A percentile compares a stretch with the other conserved stretches of the same genome.
Evolutionary conservation across 1,140 invertebrate species (phyloP).

Genomic region (Rhagoletis zephyria): DNA sequence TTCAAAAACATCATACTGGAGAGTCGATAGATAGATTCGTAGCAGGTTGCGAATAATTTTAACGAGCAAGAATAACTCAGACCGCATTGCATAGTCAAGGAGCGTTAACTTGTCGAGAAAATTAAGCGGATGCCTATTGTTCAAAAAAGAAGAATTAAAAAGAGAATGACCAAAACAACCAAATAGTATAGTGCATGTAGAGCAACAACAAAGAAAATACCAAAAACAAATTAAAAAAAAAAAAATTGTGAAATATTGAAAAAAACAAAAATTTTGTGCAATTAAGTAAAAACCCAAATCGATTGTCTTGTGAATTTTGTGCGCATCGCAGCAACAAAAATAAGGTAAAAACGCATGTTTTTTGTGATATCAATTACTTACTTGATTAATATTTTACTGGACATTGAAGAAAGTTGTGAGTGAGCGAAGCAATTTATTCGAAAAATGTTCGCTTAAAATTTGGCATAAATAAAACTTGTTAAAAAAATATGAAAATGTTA

Average conservation of each 20-base stretch:
- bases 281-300: background rate
- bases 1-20: background rate
- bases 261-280: background rate
- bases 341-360: slow-evolving; percentile 16
- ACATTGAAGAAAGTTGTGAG: background rate
- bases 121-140: background rate
- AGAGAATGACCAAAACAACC: background rate
- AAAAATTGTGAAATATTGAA: background rate
- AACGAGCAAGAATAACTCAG: slow-evolving; percentile 29
- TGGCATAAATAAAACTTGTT: background rate
- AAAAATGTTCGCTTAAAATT: too few species aligned
- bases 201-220: slow-evolving; percentile 4
- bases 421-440: background rate
- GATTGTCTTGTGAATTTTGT: background rate
- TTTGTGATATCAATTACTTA: background rate
- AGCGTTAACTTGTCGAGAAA: slow-evolving; percentile 45
- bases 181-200: background rate
- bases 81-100: slow-evolving; percentile 14
- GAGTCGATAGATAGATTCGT: slow-evolving; percentile 28
- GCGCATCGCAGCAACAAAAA: background rate
- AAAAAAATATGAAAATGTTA: background rate
- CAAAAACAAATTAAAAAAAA: background rate
- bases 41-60: slow-evolving; percentile 14
- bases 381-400: background rate
- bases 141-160: background rate